phyloP scores from a whole-genome alignment of 2,888 invertebrate genomes.

The Ectobius pallidus region DNA sequence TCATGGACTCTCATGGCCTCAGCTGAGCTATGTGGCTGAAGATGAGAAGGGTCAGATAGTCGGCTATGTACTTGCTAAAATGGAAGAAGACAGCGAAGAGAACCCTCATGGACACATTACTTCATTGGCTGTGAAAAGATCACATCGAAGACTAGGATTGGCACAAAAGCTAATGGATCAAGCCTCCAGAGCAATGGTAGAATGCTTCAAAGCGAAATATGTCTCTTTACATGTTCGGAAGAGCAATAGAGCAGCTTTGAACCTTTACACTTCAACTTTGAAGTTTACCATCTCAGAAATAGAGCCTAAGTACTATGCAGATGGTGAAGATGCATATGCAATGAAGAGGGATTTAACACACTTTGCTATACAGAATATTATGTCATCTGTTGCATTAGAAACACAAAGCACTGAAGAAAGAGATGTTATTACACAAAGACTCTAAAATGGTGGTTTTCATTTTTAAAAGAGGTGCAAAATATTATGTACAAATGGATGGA shows the following conservation, averaged over 20 bases:
- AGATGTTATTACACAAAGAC: constrained; percentile 30
- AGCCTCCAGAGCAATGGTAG: constrained; percentile 97
- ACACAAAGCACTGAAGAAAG: constrained; percentile 29
- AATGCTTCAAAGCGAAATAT: constrained; percentile 97
- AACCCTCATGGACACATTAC: constrained; percentile 99
- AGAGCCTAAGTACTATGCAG: constrained; percentile 99
- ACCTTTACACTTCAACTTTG: constrained; percentile 93
- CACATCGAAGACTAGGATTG: constrained; percentile 88
- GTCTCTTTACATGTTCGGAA: constrained; percentile 98
- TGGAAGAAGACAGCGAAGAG: constrained; percentile 99
- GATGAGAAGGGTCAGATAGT: constrained; percentile 74
- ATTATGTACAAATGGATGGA: too few species aligned
- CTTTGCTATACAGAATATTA: constrained; percentile 52
- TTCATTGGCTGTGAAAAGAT: constrained; percentile 95
- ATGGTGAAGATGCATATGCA: constrained; percentile 99
- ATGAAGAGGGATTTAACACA: constrained; percentile 89
- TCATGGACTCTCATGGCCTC: constrained; percentile 99
- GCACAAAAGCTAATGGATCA: constrained; percentile 99
- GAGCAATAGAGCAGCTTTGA: constrained; percentile 95
- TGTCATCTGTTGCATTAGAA: too few species aligned
- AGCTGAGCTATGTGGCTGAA: constrained; percentile 97
- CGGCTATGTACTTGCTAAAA: constrained; percentile 92
- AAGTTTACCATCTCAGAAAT: constrained; percentile 88
- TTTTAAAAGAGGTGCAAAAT: too few species aligned
- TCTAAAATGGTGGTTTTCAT: too few species aligned